Conservation (phyloP, 2,888 invertebrate species). For the Caenorhabditis uteleia region DNA sequence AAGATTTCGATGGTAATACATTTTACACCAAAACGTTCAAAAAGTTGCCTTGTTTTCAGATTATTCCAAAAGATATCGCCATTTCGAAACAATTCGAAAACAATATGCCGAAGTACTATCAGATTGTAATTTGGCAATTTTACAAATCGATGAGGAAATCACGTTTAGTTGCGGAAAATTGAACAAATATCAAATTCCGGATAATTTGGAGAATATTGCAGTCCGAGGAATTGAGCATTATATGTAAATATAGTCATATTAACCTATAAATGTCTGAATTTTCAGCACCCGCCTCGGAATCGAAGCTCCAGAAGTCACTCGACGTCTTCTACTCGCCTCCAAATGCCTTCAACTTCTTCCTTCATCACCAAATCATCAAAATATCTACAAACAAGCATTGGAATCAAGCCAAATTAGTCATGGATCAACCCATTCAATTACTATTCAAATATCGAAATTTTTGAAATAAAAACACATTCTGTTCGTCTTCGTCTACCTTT, state of each 20-base stretch:
- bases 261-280: neutral
- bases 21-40: neutral
- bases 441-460: neutral
- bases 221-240: conserved; percentile 10
- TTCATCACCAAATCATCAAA: neutral
- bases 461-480: too few species aligned
- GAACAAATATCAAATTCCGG: neutral
- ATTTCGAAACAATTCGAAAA: conserved; percentile 4
- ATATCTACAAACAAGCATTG: neutral
- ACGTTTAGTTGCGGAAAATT: conserved; percentile 8
- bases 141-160: conserved; percentile 24
- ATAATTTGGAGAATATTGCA: neutral
- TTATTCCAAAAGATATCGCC: neutral
- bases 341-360: neutral
- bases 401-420: conserved; percentile 17
- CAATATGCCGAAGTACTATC: conserved; percentile 10
- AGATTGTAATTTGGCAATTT: conserved; percentile 24
- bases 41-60: conserved; percentile 4
- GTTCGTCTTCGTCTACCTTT: too few species aligned
- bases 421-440: conserved; percentile 9
- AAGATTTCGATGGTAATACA: too few species aligned
- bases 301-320: conserved; percentile 28
- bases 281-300: conserved; percentile 13
- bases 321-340: conserved; percentile 22
- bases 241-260: conserved; percentile 7